Conservation (phyloP, 1,140 invertebrate genomes). For the Ips nitidus region DNA sequence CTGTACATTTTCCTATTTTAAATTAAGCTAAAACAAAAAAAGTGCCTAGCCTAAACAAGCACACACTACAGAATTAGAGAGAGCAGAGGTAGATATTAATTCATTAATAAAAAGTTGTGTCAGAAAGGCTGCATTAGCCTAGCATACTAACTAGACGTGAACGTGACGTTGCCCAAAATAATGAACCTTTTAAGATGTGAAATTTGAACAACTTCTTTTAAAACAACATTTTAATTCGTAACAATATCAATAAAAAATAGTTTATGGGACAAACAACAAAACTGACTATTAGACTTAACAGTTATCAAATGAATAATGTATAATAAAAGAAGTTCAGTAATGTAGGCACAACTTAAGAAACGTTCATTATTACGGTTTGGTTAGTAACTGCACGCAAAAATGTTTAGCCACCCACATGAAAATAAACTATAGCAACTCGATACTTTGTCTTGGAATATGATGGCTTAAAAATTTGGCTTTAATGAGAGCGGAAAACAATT, state of each 20-base stretch:
- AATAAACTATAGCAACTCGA: conserved; percentile 4
- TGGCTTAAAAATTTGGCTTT: no score
- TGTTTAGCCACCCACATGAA: conserved; percentile 7
- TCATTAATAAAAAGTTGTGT: conserved; percentile 19
- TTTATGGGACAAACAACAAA: no score
- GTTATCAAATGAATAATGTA: no score
- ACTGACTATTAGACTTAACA: no score
- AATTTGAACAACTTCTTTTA: not conserved
- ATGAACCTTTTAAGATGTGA: not conserved
- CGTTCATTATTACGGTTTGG: not conserved
- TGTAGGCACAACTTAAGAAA: no score
- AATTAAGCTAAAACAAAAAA: no score
- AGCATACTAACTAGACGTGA: conserved; percentile 13
- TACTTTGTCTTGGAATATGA: not conserved
- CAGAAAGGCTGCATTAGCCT: conserved; percentile 6
- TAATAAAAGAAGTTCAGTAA: no score
- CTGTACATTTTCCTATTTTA: no score
- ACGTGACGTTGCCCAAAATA: not conserved
- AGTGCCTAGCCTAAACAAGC: conserved; percentile 13
- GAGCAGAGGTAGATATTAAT: conserved; percentile 36
- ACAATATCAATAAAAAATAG: no score
- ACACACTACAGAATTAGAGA: conserved; percentile 29
- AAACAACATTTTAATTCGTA: no score
- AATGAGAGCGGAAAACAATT: no score
- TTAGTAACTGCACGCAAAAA: conserved; percentile 10